Conservation (phyloP, 2,113 vertebrate genomes). For the Amphiprion ocellaris region DNA sequence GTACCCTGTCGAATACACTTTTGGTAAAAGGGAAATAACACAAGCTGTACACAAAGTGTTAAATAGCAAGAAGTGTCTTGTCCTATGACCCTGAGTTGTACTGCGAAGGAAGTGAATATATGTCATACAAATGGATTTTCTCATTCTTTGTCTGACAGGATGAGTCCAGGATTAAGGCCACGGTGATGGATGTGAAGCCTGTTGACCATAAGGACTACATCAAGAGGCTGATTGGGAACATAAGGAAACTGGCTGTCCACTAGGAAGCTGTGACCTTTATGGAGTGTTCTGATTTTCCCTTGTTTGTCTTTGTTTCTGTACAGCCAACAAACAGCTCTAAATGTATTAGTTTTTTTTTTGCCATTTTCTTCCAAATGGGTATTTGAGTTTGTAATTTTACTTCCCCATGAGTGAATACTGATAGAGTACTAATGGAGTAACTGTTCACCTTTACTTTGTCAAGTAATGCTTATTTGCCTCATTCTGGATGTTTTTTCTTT, state of each 20-base stretch:
- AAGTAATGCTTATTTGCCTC: constrained; percentile 22
- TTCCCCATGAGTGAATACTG: background rate
- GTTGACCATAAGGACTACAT: constrained; percentile 94
- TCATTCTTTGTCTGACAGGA: constrained; percentile 85
- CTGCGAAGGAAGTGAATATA: background rate
- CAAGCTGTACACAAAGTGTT: no score
- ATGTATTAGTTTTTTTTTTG: background rate
- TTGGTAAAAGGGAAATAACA: no score
- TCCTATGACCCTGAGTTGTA: background rate
- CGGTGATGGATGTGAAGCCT: constrained; percentile 91
- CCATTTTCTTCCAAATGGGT: background rate
- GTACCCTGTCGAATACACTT: no score
- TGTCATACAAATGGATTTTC: background rate
- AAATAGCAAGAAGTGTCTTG: no score
- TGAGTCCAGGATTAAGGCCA: constrained; percentile 96
- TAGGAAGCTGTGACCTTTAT: constrained; percentile 43
- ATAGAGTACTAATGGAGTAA: background rate
- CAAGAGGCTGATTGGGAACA: constrained; percentile 91
- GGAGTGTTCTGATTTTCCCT: constrained; percentile 3
- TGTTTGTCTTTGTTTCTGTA: constrained; percentile 41
- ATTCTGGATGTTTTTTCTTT: constrained; percentile 15
- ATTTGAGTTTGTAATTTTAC: background rate
- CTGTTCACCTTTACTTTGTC: constrained; percentile 5
- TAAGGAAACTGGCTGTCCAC: constrained; percentile 85
- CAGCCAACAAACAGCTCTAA: constrained; percentile 16